Base-by-base conservation (phyloP, 2,113 vertebrate genomes). In the Chelonoidis abingdonii region DNA sequence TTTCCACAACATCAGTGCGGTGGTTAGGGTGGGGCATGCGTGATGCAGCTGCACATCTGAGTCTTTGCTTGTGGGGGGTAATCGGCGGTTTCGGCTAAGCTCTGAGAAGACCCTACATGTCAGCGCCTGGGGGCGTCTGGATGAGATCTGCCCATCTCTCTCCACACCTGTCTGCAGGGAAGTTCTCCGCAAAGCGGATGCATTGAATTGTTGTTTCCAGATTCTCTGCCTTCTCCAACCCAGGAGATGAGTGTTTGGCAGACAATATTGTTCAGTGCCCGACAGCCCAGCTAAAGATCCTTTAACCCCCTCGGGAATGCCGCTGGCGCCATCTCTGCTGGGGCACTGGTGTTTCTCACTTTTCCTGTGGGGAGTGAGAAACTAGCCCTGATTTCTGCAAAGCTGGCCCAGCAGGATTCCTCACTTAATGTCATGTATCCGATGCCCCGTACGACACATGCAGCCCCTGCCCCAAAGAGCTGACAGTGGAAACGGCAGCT, bases 151-250 rank as follows among this genome's bases (percentile, higher is more conserved):
- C n/a, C 65, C 35, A 9, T 5, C 8, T 72, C 17, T 72, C n/a
- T 5, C 9, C 14, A 8, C 19, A 17, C n/a, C n/a, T 38, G 65
- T 8, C 65, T 72, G 65, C 65, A 38, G 35, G 22, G 19, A 22
- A 72, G n/a, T 19, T 21, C 35, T 21, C 65, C 5, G 65, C n/a
- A 38, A 38, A 29, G 75, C 3, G 5, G 24, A 22, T 41, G 21
- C 5, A 22, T n/a, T 13, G 72, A 25, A 24, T 25, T 38, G 72
- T 44, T 6, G 22, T 38, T 41, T 75, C 22, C 72, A 44, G n/a
- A 24, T 6, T 76, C 72, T 22, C 5, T 0, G 0, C 19, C 11
- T 2, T 1, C 50, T 38, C 19, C 47, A 24, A 5, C 16, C 22
- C 25, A 8, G 24, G 10, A 14, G 21, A 44, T 25, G 38, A 38